A percentile compares a stretch with the other conserved stretches of the same genome.
Conservation (phyloP, 30 jellyfish, hydroid and myxozoan genomes). For the Aurelia sp. region DNA sequence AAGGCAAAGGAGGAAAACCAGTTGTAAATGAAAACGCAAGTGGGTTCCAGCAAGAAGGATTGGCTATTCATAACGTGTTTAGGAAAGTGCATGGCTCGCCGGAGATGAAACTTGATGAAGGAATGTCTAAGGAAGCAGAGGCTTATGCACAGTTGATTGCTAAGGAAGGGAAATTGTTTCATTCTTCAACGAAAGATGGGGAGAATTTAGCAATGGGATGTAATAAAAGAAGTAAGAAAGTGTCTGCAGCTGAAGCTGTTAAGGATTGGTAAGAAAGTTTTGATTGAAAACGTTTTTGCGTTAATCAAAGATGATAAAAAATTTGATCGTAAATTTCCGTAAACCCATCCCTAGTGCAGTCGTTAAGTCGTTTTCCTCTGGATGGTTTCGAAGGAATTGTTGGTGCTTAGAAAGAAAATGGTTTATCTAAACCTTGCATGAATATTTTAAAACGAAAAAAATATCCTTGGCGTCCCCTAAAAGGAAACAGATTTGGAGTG, state of each 20-base stretch:
- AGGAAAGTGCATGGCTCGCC: slow-evolving; percentile 93
- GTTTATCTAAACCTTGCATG: too few species aligned
- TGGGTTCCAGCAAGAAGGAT: slow-evolving; percentile 68
- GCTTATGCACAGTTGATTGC: slow-evolving; percentile 87
- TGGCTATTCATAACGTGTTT: slow-evolving; percentile 83
- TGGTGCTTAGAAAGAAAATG: too few species aligned
- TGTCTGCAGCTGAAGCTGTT: slow-evolving; percentile 81
- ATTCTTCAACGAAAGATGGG: slow-evolving; percentile 92
- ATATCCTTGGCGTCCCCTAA: too few species aligned
- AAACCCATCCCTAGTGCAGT: too few species aligned
- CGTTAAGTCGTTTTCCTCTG: too few species aligned
- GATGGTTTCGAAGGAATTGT: too few species aligned
- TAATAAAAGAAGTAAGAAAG: slow-evolving; percentile 47
- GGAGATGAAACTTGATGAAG: slow-evolving; percentile 80
- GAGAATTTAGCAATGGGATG: slow-evolving; percentile 79
- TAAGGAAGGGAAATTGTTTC: slow-evolving; percentile 74
- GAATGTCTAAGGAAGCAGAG: slow-evolving; percentile 88
- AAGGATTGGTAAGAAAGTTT: slow-evolving; percentile 71
- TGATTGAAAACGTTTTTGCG: too few species aligned
- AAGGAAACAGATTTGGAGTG: too few species aligned
- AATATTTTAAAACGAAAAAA: too few species aligned
- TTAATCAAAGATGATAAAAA: too few species aligned
- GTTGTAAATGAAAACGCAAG: slow-evolving; percentile 10
- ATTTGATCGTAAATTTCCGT: too few species aligned
- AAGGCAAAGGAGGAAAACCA: neutral